phyloP scores from a whole-genome alignment of 2,888 invertebrate genomes.

The Chrysolina haemoptera region DNA sequence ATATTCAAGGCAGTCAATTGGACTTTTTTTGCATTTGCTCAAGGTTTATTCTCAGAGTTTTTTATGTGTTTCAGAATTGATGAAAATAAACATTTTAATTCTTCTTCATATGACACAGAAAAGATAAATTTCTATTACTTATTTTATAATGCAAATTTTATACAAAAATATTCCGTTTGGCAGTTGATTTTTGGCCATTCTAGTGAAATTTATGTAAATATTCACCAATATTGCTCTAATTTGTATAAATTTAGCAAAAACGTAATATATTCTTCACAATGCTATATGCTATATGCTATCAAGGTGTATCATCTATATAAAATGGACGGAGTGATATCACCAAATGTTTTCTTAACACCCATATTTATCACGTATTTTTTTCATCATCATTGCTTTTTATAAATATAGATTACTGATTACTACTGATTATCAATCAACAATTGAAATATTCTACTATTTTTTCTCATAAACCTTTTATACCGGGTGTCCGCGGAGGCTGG shows the following conservation, averaged over 20 bases:
- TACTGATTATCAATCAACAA: neutral
- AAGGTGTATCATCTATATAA: neutral
- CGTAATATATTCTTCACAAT: neutral
- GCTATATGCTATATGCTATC: neutral
- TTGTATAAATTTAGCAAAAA: neutral
- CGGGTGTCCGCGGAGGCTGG: no score
- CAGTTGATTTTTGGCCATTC: neutral
- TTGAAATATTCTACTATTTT: neutral
- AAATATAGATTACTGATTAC: neutral
- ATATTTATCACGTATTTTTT: neutral
- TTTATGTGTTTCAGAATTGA: no score
- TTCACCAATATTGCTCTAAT: neutral
- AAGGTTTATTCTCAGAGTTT: neutral
- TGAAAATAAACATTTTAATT: neutral
- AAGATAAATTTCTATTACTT: neutral
- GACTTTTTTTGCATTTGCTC: neutral
- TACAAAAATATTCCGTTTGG: neutral
- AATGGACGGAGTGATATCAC: conserved; percentile 11
- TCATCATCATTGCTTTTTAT: neutral
- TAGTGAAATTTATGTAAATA: neutral
- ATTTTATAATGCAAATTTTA: no score
- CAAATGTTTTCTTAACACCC: neutral
- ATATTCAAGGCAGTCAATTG: no score
- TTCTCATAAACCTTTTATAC: no score
- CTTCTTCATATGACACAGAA: neutral